These are phyloP conservation scores for Campaea margaritaria DNA, from an alignment of 2,888 invertebrate genomes.

Conservation along the genomic window DNA sequence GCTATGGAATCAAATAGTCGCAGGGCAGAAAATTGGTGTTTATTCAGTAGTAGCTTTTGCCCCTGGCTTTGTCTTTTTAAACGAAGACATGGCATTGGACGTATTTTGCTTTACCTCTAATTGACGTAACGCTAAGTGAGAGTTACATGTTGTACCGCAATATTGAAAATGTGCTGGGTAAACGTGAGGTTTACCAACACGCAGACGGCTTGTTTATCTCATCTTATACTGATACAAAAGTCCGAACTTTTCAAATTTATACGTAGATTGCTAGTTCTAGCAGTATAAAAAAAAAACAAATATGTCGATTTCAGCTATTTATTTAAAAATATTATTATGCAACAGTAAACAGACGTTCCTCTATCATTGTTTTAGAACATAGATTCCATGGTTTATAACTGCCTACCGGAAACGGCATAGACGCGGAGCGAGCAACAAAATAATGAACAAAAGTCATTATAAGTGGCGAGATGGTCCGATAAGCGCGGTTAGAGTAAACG, in stretches of 20 bases:
- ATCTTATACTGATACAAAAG: no score
- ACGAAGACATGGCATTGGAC: not conserved
- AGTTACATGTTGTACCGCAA: no score
- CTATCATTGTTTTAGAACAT: not conserved
- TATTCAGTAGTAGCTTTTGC: slow-evolving; percentile 28
- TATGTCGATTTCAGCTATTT: no score
- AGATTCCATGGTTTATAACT: slow-evolving; percentile 30
- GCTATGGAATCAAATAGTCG: slow-evolving; percentile 67
- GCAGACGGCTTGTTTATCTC: no score
- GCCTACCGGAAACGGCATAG: slow-evolving; percentile 72
- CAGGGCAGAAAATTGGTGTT: slow-evolving; percentile 75
- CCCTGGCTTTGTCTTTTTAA: not conserved
- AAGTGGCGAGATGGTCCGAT: slow-evolving; percentile 77
- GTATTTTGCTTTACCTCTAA: not conserved
- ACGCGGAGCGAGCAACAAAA: slow-evolving; percentile 74
- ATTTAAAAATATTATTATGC: no score
- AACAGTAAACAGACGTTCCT: no score
- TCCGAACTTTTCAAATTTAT: no score
- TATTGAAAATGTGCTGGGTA: no score
- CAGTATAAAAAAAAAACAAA: no score
- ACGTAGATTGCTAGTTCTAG: no score
- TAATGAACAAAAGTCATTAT: slow-evolving; percentile 84
- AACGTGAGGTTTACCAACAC: no score
- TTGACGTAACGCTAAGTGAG: not conserved
- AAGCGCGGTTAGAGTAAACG: slow-evolving; percentile 81